phyloP scores from a whole-genome alignment of 2,113 vertebrate genomes.

The Psittacara wagleri region DNA sequence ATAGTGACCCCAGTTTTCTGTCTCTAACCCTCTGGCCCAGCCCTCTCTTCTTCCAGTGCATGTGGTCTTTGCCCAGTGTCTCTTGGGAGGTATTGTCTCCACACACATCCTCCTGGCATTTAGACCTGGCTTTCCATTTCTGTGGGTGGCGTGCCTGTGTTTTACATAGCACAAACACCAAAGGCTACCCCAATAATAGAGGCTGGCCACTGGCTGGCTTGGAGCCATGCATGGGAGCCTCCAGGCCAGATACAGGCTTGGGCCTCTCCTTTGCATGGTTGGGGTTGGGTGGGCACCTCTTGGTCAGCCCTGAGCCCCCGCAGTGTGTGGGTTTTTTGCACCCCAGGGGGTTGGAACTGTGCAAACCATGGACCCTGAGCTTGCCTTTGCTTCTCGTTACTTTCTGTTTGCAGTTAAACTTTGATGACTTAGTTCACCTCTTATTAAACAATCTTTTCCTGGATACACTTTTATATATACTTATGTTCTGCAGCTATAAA shows the following conservation, averaged over 20 bases:
- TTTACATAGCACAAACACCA: neutral
- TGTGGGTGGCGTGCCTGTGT: neutral
- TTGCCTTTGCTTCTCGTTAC: neutral
- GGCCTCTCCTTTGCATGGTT: neutral
- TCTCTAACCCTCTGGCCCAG: neutral
- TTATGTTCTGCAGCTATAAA: neutral
- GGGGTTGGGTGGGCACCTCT: neutral
- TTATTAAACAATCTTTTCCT: neutral
- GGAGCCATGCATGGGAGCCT: fast-evolving
- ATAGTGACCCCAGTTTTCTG: neutral
- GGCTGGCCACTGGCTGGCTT: neutral
- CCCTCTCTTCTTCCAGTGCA: neutral
- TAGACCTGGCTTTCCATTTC: neutral
- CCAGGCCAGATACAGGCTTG: neutral
- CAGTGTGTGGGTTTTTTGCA: fast-evolving
- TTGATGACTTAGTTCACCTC: neutral
- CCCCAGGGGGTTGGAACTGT: fast-evolving
- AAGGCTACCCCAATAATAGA: neutral
- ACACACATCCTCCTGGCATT: neutral
- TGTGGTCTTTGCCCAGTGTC: neutral
- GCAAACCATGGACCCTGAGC: neutral
- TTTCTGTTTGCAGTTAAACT: neutral
- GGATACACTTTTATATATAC: neutral
- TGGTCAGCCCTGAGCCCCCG: fast-evolving
- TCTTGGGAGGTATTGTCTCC: neutral